These are phyloP conservation scores for Syrmaticus mikado DNA, from an alignment of 2,113 vertebrate genomes.

Conservation along the genomic window DNA sequence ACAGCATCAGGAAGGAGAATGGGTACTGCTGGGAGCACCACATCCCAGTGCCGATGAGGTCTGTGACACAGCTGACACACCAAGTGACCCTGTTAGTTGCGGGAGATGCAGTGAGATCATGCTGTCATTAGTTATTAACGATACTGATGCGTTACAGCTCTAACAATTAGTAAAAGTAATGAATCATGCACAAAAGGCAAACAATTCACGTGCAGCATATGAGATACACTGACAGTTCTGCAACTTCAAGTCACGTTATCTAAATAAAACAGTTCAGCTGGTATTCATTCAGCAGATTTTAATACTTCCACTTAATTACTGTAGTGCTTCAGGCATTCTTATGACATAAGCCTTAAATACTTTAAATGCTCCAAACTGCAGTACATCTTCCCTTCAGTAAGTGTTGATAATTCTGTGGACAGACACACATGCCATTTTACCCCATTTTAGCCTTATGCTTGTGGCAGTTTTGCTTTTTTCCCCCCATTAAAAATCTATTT, in stretches of 20 bases:
- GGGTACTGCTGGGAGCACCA: neutral
- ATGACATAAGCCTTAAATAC: neutral
- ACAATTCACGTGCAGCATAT: neutral
- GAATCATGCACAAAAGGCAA: conserved; percentile 15
- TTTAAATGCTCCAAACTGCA: neutral
- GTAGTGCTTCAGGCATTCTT: neutral
- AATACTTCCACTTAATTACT: neutral
- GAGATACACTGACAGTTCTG: neutral
- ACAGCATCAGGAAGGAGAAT: neutral
- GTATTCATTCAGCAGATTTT: neutral
- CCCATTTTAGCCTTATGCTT: neutral
- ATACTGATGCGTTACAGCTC: neutral
- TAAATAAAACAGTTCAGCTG: neutral
- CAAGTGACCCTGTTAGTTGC: neutral
- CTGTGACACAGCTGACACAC: neutral
- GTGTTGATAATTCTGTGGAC: neutral
- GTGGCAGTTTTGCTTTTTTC: neutral
- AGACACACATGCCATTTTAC: neutral
- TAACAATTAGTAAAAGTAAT: conserved; percentile 5
- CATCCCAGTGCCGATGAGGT: no score
- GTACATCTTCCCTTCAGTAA: neutral
- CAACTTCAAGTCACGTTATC: neutral
- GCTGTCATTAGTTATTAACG: neutral
- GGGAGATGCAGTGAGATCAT: neutral
- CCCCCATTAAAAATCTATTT: neutral